phyloP scores from a whole-genome alignment of 2,797 vertebrate species.

The Gymnodraco acuticeps region DNA sequence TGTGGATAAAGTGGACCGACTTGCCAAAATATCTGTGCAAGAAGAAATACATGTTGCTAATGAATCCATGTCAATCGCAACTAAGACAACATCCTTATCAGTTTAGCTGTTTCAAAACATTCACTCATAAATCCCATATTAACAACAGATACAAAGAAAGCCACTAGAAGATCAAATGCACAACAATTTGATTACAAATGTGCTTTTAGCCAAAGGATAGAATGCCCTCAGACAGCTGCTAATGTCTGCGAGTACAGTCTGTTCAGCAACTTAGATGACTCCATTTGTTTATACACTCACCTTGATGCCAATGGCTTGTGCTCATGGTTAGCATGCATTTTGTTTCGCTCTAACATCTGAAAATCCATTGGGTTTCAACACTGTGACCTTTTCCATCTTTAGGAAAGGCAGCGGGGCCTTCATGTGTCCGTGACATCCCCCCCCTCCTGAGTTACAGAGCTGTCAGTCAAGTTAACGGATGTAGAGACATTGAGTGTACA shows the following conservation, averaged over 20 bases:
- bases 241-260: no score
- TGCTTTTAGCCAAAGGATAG: no score
- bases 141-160: not conserved
- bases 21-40: not conserved
- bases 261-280: no score
- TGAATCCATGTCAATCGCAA: not conserved
- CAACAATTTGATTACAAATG: no score
- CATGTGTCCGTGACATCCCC: constrained; percentile 1
- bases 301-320: no score
- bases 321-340: no score
- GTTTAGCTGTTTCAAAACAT: not conserved
- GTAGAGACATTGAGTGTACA: constrained; percentile 46
- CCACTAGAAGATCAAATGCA: no score
- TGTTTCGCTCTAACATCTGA: no score
- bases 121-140: not conserved
- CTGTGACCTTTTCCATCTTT: constrained; percentile 6
- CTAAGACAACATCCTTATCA: no score
- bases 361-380: not conserved
- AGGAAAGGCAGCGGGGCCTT: constrained; percentile 13
- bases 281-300: no score
- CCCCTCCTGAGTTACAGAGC: constrained; percentile 10
- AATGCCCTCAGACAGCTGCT: no score
- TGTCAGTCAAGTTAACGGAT: constrained; percentile 56
- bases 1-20: not conserved
- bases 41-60: not conserved